Base-by-base conservation (phyloP, 2,113 vertebrate genomes). In the Phalacrocorax pelagicus region DNA sequence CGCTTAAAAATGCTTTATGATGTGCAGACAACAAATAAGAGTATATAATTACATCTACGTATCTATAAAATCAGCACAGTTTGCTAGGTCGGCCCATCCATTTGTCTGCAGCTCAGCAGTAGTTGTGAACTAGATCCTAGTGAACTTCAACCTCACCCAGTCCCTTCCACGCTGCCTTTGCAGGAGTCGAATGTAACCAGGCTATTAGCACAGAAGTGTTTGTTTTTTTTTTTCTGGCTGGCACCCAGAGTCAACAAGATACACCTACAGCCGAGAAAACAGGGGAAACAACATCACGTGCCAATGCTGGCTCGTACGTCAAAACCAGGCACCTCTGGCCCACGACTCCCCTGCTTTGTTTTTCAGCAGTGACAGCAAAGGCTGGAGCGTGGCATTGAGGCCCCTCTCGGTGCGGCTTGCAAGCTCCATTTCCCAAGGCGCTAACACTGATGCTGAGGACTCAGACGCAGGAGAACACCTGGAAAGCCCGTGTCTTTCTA, bases 191-290 rank as follows among this genome's bases (percentile, higher is more conserved):
- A 80, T 0, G 66, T 49, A 89, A 93, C 42, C 38, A 10, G 66
- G 92, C 58, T 81, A 92, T 92, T 85, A 94, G 94, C 86, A 79
- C 88, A 81, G 86, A 87, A 7, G 30, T 82, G 19, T 44, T 36
- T 36, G n/a, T n/a, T 36, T 38, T 38, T 38, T 38, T 44, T 69
- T 65, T 78, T 78, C 91, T 97, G 96, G 97, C 95, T 55, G 71
- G 86, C 66, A 59, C 83, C 96, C 97, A 97, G 83, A 94, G 89
- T 95, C 96, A 96, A 97, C 84, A 94, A 87, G 96, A 96, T 95
- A 61, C 90, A 95, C 97, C 96, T 95, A 92, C 88, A 74, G 94
- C 92, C 7, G 49, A 97, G 94, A 94, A 86, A 92, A 85, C 86
- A 92, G 66, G 92, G 96, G 94, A 95, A 95, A 96, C 94, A 88